Conservation (phyloP, 30 jellyfish, hydroid and myxozoan genomes). For the Aurelia aurita complex sp. Pacific region DNA sequence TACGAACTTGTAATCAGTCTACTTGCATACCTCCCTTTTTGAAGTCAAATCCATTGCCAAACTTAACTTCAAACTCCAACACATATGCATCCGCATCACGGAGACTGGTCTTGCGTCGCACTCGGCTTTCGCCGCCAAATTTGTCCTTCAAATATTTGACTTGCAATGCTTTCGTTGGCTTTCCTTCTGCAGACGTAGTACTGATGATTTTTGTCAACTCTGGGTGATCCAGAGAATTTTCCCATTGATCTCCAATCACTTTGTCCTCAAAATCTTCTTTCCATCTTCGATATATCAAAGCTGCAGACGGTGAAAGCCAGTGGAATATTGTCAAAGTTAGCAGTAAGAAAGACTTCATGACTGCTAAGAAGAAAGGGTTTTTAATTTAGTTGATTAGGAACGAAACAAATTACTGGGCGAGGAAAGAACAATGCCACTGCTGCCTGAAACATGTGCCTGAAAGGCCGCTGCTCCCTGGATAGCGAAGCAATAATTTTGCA, state of each 20-base stretch:
- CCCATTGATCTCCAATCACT: slow-evolving; percentile 15
- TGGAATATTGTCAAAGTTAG: no score
- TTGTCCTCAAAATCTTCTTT: slow-evolving; percentile 9
- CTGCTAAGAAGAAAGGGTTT: no score
- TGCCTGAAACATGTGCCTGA: no score
- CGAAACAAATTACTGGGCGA: no score
- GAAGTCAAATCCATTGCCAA: slow-evolving; percentile 14
- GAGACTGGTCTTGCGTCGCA: slow-evolving; percentile 6
- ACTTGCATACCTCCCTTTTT: slow-evolving; percentile 20
- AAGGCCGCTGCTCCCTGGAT: no score
- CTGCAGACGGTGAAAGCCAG: no score
- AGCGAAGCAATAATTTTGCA: no score
- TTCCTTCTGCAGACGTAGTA: slow-evolving; percentile 2
- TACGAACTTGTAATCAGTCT: no score
- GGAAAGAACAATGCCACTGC: no score
- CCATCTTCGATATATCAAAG: not conserved
- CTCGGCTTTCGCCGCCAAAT: slow-evolving; percentile 27
- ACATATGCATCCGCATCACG: slow-evolving; percentile 15
- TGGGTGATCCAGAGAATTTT: slow-evolving; percentile 26
- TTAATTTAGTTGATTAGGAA: no score
- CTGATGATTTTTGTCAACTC: slow-evolving; percentile 1
- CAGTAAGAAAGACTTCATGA: no score
- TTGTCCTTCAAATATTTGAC: slow-evolving; percentile 10
- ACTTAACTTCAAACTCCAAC: slow-evolving; percentile 7
- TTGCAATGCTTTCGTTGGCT: slow-evolving; percentile 15